Base-by-base conservation (phyloP, 2,888 invertebrate species). In the Aethes cnicana region DNA sequence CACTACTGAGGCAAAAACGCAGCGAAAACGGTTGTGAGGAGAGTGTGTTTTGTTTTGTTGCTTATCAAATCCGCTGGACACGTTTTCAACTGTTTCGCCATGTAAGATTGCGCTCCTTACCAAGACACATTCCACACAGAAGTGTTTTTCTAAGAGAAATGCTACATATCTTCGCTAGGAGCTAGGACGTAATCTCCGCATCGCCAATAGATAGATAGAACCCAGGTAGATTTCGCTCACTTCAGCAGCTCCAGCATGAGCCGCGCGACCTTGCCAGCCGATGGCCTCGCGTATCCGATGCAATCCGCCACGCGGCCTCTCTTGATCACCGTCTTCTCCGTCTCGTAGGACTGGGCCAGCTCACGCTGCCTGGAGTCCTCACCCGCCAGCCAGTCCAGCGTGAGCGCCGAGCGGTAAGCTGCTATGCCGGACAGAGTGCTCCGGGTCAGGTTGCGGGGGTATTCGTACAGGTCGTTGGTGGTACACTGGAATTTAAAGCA, bases 361-460 rank as follows among this genome's bases (percentile, higher is more conserved):
- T 42, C 26, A 0, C 49, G 14, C 20, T 42, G 33, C 16, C 35
- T 18, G 3, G 21, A 35, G 6, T 35, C 41, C 14, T 42, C 33
- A 2, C 42, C 35, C 0, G 44, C 23, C 6, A 49, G 11, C 49
- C 35, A 42, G 28, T 50, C 43, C 17, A 50, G 23, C 2, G 49
- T 50, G 4, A 50, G 36, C n/a, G 49, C 49, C 7, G 49, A 50
- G 7, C 49, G 49, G 17, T 50, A 50, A 1, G 49, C 49, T 1
- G 43, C 49, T 8, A 50, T 43, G 9, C 49, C 49, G 3, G 36
- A 8, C 7, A 50, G 21, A 0, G 49, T 50, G 36, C 35, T 36
- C 7, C 43, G 16, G 8, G 21, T 50, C 14, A 11, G 7, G 17
- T 47, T 47, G 30, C 21, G 21, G 4, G 21, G 21, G 4, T 30